phyloP scores from a whole-genome alignment of 2,113 vertebrate species.

The Thinocorus orbignyianus region DNA sequence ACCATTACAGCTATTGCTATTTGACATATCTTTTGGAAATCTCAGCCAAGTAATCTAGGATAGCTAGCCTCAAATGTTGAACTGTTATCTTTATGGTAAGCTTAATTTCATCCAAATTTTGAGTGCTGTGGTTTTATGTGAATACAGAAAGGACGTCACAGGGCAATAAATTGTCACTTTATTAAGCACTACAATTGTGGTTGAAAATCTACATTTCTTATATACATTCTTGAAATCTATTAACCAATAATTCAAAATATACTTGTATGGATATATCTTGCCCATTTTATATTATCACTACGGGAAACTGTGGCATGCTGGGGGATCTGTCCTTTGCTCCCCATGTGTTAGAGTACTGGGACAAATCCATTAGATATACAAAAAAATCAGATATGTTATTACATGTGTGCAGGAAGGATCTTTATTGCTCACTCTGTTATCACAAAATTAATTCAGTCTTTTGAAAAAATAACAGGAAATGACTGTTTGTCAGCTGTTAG shows the following conservation, averaged over 20 bases:
- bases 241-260: neutral
- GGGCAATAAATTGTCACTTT: neutral
- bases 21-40: neutral
- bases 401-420: neutral
- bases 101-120: neutral
- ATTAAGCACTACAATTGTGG: neutral
- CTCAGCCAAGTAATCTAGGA: neutral
- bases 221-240: neutral
- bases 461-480: neutral
- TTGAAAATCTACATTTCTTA: neutral
- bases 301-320: neutral
- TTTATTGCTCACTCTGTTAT: neutral
- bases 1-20: neutral
- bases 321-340: neutral
- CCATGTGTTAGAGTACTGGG: neutral
- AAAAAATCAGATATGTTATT: neutral
- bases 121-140: neutral
- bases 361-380: neutral
- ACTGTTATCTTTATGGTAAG: neutral
- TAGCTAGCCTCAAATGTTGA: neutral
- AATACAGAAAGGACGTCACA: neutral
- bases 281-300: accelerated
- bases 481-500: neutral
- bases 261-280: neutral
- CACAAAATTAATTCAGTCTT: neutral